phyloP scores from a whole-genome alignment of 2,888 invertebrate species.

The Drosophila yooni region DNA sequence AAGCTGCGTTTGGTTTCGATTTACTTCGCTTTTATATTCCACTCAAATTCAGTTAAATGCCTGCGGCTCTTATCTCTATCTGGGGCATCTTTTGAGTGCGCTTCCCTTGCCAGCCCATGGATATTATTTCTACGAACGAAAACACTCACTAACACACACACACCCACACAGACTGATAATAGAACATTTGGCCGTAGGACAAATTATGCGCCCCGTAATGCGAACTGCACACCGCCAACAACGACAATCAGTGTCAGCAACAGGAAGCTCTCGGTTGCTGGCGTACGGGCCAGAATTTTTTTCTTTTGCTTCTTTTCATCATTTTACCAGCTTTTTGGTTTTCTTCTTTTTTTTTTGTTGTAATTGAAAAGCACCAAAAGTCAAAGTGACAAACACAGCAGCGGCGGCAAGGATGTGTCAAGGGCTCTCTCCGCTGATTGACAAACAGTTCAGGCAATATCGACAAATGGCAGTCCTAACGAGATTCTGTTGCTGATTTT shows the following conservation, averaged over 20 bases:
- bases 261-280: conserved; percentile 54
- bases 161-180: conserved; percentile 53
- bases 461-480: conserved; percentile 61
- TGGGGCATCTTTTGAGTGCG: conserved; percentile 56
- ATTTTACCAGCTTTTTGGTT: conserved; percentile 4
- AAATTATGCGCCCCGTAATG: conserved; percentile 66
- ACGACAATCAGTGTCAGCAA: conserved; percentile 76
- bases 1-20: conserved; percentile 46
- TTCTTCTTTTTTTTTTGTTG: conserved; percentile 19
- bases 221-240: conserved; percentile 41
- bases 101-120: conserved; percentile 38
- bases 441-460: conserved; percentile 64
- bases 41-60: conserved; percentile 76
- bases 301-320: conserved; percentile 4
- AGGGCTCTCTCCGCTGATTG: conserved; percentile 65
- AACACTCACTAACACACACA: conserved; percentile 19
- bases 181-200: conserved; percentile 75
- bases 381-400: conserved; percentile 60
- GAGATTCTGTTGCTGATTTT: conserved; percentile 33
- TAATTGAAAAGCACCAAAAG: conserved; percentile 73
- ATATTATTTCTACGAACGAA: conserved; percentile 63
- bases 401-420: conserved; percentile 48
- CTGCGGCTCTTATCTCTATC: conserved; percentile 63
- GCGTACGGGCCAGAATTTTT: conserved; percentile 14
- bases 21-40: conserved; percentile 61